Evolutionary conservation across 2,888 invertebrate genomes (phyloP).

Genomic region (Epirrhoe alternata): DNA sequence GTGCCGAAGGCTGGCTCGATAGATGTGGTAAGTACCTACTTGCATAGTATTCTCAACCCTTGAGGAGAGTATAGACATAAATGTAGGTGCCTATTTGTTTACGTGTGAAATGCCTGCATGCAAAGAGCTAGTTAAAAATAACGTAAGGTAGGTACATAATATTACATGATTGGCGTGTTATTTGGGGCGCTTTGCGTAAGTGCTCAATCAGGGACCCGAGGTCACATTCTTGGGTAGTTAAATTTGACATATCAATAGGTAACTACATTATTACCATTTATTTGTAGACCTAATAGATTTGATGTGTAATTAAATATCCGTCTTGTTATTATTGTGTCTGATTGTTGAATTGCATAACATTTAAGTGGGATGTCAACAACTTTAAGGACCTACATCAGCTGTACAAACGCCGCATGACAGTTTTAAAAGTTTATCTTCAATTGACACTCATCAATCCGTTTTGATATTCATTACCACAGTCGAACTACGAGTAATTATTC

Average conservation of each 20-base stretch:
- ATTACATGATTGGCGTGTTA: conserved; percentile 61
- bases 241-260: conserved; percentile 24
- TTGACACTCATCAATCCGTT: background rate
- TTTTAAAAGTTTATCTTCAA: conserved; percentile 51
- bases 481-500: conserved; percentile 16
- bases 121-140: conserved; percentile 27
- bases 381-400: conserved; percentile 9
- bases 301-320: background rate
- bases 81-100: conserved; percentile 27
- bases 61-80: conserved; percentile 2
- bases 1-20: conserved; percentile 80
- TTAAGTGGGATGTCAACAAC: background rate
- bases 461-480: conserved; percentile 7
- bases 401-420: conserved; percentile 27
- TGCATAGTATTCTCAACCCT: conserved; percentile 1
- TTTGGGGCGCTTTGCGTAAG: conserved; percentile 74
- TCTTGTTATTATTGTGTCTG: conserved; percentile 55
- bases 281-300: background rate
- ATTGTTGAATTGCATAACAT: conserved; percentile 63
- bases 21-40: conserved; percentile 72
- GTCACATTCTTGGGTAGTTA: conserved; percentile 58
- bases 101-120: conserved; percentile 37
- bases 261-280: background rate
- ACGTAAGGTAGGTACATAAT: conserved; percentile 26
- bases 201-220: conserved; percentile 65